Base-by-base conservation (phyloP, 2,113 vertebrate species). In the Clarias gariepinus region DNA sequence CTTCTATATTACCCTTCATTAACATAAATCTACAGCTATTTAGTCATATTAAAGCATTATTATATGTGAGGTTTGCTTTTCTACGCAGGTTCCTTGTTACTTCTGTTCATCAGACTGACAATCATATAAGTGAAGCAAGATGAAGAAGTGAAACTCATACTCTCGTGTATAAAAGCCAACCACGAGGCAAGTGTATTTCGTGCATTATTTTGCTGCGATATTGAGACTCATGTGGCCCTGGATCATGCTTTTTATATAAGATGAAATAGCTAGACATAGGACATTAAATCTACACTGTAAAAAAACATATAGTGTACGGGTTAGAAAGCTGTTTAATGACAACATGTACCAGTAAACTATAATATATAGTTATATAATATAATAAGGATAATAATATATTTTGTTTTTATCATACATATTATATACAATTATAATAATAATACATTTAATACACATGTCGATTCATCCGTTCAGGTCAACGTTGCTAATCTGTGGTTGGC, bases 91-190 rank as follows among this genome's bases (percentile, higher is more conserved):
- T 76, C 28, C 4, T 13, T n/a, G 10, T 86, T 79, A 52, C 19
- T 76, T 69, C 60, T 12, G 3, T 60, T 68, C 78, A 82, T 30
- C 25, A 71, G 69, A 81, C 15, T 15, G 9, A 47, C 21, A 23
- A 73, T 76, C 60, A n/a, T 64, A 60, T 36, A 53, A 87, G 36
- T 47, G 28, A 73, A 77, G 78, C 28, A 47, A 58, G n/a, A 78
- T 41, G 8, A 28, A 78, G 88, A 89, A 87, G 57, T 28, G 86
- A 89, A 89, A 89, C 33, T 28, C 19, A 53, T 13, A 16, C 11
- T 1, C 33, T 36, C 1, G 25, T 18, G 23, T 77, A 19, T 82
- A 10, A 28, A 66, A 76, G 53, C 23, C 41, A 71, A 16, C 19
- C 9, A 3, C n/a, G 28, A 79, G 76, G 73, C 41, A 58, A 30